Base-by-base conservation (phyloP, 1,140 invertebrate genomes). In the Drosophila erecta region DNA sequence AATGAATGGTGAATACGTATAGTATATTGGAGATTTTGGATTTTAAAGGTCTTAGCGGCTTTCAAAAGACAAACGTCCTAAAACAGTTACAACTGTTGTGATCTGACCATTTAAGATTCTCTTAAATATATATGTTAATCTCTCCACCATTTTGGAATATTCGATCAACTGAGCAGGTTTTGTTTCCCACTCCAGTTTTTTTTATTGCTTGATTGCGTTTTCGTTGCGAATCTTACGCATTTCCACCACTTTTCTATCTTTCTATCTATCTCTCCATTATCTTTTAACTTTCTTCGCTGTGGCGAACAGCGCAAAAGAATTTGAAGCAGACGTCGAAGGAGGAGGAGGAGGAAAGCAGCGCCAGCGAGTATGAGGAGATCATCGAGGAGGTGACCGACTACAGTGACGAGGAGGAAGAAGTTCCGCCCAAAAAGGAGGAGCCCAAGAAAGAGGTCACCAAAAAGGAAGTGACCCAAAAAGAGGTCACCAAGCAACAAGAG, bases 291-390 rank as follows among this genome's bases (percentile, higher is more conserved):
- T 64, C 35, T 53, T 51, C 30, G 47, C 47, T 30, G 47, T 27
- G 7, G 1, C 27, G n/a, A 30, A 14, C 47, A 90, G 84, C 86
- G 64, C 69, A 92, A 81, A 85, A 81, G 58, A 73, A 53, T 79
- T 75, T 87, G 65, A 79, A 62, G 72, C 67, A 72, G 66, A 27
- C 20, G 20, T 11, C 20, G 33, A 61, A 69, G 47, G 66, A 59
- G 15, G 85, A 59, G 12, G 85, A 71, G 37, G 91, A 92, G 37
- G 84, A 89, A 35, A 92, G 89, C 80, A 92, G 90, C 59, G 81
- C 77, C 76, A 92, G 91, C 71, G 91, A 92, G 73, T 91, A 92
- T 86, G 91, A 92, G 74, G 91, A 92, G 51, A 90, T 92, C 66
- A 90, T 90, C 41, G 90, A 92, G 60, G 91, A 92, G 74, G 83